Base-by-base conservation (phyloP, 2,113 vertebrate genomes). In the Synchiropus splendidus region DNA sequence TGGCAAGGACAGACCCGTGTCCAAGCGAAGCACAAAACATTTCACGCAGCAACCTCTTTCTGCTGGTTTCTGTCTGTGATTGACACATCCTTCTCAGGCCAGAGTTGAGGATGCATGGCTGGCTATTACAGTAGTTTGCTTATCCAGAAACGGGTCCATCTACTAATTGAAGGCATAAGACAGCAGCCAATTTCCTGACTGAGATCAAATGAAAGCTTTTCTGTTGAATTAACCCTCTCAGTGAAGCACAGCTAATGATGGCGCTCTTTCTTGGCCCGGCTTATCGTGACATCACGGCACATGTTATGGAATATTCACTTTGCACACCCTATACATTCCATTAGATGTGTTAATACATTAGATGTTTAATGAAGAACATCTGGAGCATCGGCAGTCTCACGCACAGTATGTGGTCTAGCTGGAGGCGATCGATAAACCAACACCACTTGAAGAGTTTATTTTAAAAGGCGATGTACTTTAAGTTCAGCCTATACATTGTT, bases 1-100 rank as follows among this genome's bases (percentile, higher is more conserved):
- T 74, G 70, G 74, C 70, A 63, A 68, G 45, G 70, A 70, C 49
- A 42, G 37, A 67, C 57, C 45, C 61, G 36, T 54, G 59, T 77
- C 54, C 64, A 49, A 38, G 48, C 42, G 2, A 37, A 54, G 55
- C 17, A 48, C 47, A 51, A 37, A 50, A 41, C 44, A 48, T 67
- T 62, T 49, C 48, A 61, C 13, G 40, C 47, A 46, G 42, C 45
- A 42, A 34, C 61, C 27, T 58, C 61, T 47, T 67, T 45, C 51
- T 43, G 36, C 54, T 32, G 33, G 14, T 61, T 42, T 10, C 21
- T 27, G 33, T 47, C 48, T 67, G 35, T 64, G 72, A 66, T 59
- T 70, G 66, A 75, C 71, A 57, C 50, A 32, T 36, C 51, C 47
- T 74, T 58, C 66, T 50, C 41, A 13, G 72, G 64, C 63, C 12